Evolutionary conservation across 2,113 vertebrate species (phyloP).

Genomic region (Melanostigma gelatinosum): DNA sequence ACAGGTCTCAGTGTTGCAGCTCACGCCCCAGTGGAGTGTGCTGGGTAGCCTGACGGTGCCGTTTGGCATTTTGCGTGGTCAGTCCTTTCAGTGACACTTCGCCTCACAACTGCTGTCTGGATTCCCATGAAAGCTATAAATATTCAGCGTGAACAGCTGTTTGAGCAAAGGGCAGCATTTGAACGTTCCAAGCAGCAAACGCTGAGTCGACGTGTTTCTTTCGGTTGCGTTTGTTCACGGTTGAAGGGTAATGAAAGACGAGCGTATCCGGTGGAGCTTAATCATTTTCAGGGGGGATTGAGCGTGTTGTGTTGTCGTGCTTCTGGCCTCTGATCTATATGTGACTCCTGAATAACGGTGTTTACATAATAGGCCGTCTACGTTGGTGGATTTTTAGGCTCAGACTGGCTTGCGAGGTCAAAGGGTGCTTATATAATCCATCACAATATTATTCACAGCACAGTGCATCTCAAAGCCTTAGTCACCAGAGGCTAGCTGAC

Average conservation of each 20-base stretch:
- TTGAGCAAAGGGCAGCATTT: conserved; percentile 5
- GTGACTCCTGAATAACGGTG: neutral
- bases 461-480: conserved; percentile 39
- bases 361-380: conserved; percentile 54
- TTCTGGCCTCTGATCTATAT: conserved; percentile 38
- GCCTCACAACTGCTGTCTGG: neutral
- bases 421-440: conserved; percentile 63
- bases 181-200: conserved; percentile 24
- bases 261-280: too few relatives aligned
- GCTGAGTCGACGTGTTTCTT: conserved; percentile 6
- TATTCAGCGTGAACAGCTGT: conserved; percentile 19
- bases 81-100: neutral
- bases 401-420: conserved; percentile 34
- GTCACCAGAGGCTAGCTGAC: conserved; percentile 18
- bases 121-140: neutral
- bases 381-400: conserved; percentile 44
- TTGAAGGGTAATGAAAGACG: neutral
- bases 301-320: conserved; percentile 26
- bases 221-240: conserved; percentile 10
- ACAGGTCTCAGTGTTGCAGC: neutral
- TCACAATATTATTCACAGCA: conserved; percentile 58
- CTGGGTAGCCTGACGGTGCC: too few relatives aligned
- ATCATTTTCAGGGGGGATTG: neutral
- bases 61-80: neutral
- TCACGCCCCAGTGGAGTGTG: neutral